Evolutionary conservation across 1,140 invertebrate species (phyloP), one percentile per base, ranked within the genome.

Genomic region (Pollicipes pollicipes): DNA sequence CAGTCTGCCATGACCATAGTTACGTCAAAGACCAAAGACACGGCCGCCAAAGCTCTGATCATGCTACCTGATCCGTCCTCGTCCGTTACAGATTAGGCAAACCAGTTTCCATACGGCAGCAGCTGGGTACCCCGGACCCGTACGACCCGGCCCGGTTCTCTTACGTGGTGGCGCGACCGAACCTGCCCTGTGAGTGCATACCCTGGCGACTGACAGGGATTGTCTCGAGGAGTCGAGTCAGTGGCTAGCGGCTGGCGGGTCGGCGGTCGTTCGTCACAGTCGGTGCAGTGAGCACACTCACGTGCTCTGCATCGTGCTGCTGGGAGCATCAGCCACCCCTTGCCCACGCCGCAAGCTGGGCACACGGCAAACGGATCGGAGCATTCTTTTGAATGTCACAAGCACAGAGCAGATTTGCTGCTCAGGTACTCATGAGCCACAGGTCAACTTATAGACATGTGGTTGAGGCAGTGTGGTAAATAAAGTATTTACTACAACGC

Each of bases 151-250:
- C 68, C 26, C 66, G 67, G 58, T 45, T 75, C 28, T 31, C 37
- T 6, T 75, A 69, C 68, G 71, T 72, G 3, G 37, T 75, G 3
- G 68, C 72, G 28, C 45, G 72, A 27, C 74, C 74, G 6, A 72
- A 32, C 35, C 63, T 75, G n/a, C 74, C 74, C 21, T 69, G 74
- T 75, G 64, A 70, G 74, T 72, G 6, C n/a, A 28, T n/a, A n/a
- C n/a, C n/a, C n/a, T n/a, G n/a, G n/a, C n/a, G n/a, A n/a, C n/a
- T n/a, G n/a, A n/a, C n/a, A n/a, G n/a, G n/a, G n/a, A n/a, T n/a
- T n/a, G n/a, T n/a, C n/a, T n/a, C n/a, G n/a, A n/a, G n/a, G n/a
- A n/a, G n/a, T n/a, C n/a, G n/a, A n/a, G n/a, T n/a, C n/a, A n/a
- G n/a, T n/a, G n/a, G n/a, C n/a, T n/a, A n/a, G n/a, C 28, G n/a